Evolutionary conservation across 2,888 invertebrate genomes (phyloP).

Genomic region (Archips xylosteana): DNA sequence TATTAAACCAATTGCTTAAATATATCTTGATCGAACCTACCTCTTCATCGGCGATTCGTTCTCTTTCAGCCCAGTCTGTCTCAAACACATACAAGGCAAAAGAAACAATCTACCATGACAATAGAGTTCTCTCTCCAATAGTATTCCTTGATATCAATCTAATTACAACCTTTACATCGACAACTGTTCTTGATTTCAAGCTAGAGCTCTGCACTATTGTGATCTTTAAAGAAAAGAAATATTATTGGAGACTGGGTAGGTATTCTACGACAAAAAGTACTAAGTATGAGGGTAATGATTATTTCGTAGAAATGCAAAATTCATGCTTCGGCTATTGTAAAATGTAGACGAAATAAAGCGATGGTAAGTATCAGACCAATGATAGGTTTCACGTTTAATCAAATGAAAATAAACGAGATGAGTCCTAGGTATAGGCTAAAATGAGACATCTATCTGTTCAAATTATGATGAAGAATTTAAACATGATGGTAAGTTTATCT

Average conservation of each 20-base stretch:
- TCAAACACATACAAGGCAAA: constrained; percentile 80
- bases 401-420: constrained; percentile 46
- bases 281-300: neutral
- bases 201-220: neutral
- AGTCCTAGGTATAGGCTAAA: neutral
- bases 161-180: neutral
- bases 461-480: constrained; percentile 24
- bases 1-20: constrained; percentile 53
- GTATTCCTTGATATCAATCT: constrained; percentile 59
- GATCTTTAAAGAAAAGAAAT: constrained; percentile 59
- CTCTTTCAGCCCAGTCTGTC: constrained; percentile 78
- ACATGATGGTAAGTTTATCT: constrained; percentile 49
- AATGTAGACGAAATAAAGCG: constrained; percentile 25
- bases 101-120: constrained; percentile 86
- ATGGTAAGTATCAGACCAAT: neutral
- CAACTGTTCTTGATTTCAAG: neutral
- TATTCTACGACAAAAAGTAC: constrained; percentile 39
- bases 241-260: constrained; percentile 73
- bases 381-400: neutral
- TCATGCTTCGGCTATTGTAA: constrained; percentile 32
- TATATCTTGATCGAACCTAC: constrained; percentile 80
- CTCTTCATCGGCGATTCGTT: constrained; percentile 78
- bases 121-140: constrained; percentile 82
- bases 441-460: constrained; percentile 5
- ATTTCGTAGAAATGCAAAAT: constrained; percentile 10